phyloP scores from a whole-genome alignment of 2,797 vertebrate genomes.

The Neopelma chrysocephalum region DNA sequence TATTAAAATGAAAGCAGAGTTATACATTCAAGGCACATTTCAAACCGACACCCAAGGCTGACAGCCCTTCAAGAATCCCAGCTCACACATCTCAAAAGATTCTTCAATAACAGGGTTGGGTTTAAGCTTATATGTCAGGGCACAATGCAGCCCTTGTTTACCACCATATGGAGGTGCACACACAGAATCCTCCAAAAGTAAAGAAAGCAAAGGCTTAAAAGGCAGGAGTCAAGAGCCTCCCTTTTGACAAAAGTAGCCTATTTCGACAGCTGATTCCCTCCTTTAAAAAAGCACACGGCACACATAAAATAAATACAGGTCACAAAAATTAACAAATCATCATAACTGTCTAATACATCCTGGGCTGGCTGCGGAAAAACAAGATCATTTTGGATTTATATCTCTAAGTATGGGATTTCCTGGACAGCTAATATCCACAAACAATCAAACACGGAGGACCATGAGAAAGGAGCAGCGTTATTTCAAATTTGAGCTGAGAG shows the following conservation, averaged over 20 bases:
- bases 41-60: constrained; percentile 69
- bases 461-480: constrained; percentile 72
- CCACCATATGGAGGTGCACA: constrained; percentile 69
- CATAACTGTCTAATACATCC: constrained; percentile 79
- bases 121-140: constrained; percentile 72
- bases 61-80: constrained; percentile 74
- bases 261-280: constrained; percentile 75
- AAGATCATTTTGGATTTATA: constrained; percentile 81
- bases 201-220: constrained; percentile 72
- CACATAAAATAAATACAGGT: constrained; percentile 81
- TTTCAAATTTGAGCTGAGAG: constrained; percentile 78
- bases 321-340: constrained; percentile 82
- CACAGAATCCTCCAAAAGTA: constrained; percentile 68
- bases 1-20: constrained; percentile 70
- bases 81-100: constrained; percentile 75
- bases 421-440: constrained; percentile 83
- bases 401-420: constrained; percentile 82
- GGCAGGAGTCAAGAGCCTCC: constrained; percentile 65
- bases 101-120: constrained; percentile 68
- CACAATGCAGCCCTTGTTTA: constrained; percentile 76
- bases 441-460: constrained; percentile 79
- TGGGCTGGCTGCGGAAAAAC: constrained; percentile 78
- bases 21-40: constrained; percentile 73
- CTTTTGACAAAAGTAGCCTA: constrained; percentile 72
- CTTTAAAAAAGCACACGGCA: constrained; percentile 72